Base-by-base conservation (phyloP, 2,888 invertebrate species). In the Philhelius pedissequus region DNA sequence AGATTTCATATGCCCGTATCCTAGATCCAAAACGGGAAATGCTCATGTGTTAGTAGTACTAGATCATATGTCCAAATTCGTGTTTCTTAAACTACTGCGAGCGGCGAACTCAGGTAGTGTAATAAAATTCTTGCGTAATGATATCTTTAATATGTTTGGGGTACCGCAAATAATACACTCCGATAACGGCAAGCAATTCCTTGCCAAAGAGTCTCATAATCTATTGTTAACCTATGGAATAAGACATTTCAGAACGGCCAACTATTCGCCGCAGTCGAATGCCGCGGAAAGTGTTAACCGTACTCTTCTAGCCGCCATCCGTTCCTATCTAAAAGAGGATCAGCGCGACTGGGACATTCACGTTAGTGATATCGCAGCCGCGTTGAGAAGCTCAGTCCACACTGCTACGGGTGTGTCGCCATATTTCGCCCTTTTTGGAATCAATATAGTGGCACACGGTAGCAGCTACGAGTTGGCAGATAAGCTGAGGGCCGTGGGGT, bases 151-250 rank as follows among this genome's bases (percentile, higher is more conserved):
- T 11, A 35, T 50, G 32, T 32, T 32, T 9, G 32, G 32, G 2
- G 32, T 32, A 32, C 32, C 32, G 11, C 32, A 32, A 32, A 22
- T 66, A 0, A 56, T 87, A 9, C 27, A 50, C 18, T 74, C 78
- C 6, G 88, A 89, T 20, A 89, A 89, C 78, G 88, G 88, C 0
- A 54, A 68, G 4, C 88, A 88, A 66, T 88, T 87, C 64, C 18
- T 58, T 2, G 45, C 86, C 0, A 86, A 81, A 27, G 27, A 60
- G 20, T 87, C 87, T 52, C 27, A 86, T 3, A 13, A 35, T 0
- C 22, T 88, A 7, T 40, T 87, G 25, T 15, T 8, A 15, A 15
- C 15, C 15, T 40, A 40, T 4, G 40, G 40, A 1, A 3, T 40
- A 6, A 15, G 15, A n/a, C 43, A 50, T 4, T 66, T 50, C 9